Evolutionary conservation across 2,113 vertebrate species (phyloP), one percentile per base, ranked within the genome.

Genomic region (Charadrius vociferus): DNA sequence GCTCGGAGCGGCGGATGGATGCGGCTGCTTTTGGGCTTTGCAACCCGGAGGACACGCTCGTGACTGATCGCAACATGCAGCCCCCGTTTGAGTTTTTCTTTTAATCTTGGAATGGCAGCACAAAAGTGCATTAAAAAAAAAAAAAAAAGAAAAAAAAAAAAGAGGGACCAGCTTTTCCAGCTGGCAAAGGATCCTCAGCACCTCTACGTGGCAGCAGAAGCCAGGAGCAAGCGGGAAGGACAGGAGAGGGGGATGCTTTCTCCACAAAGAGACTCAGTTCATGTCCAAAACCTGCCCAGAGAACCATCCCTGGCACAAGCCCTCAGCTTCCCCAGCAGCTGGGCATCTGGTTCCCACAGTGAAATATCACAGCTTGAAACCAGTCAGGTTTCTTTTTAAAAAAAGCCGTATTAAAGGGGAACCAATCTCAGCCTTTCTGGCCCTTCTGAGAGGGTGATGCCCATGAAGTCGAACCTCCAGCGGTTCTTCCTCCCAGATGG

Each of bases 1-100:
- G 21, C 83, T 73, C 5, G 0, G 39, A 50, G 36, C 19, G 0
- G 0, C 0, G 1, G 73, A 34, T 24, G 55, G 75, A 63, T 18
- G 3, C 5, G 20, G 39, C 49, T 11, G 34, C 24, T 29, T 34
- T 27, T 6, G 72, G 37, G 59, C 47, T 83, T 12, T 50, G 53
- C 47, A n/a, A 12, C 70, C 43, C 8, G 4, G 39, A 50, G 86
- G 80, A 72, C 39, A 10, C 0, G 0, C 17, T 85, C 5, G 0
- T 3, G 3, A 0, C 2, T 0, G 3, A 0, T 2, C 0, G 6
- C 6, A 29, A 37, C 29, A 22, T 27, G 79, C 90, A 63, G 61
- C 88, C 14, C 37, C 14, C 0, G 0, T 3, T 14, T 21, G 85
- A 32, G 3, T 36, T 72, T 89, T 45, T 12, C 15, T 66, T 94